phyloP scores from a whole-genome alignment of 2,888 invertebrate species.

The Isotomurus palustris region DNA sequence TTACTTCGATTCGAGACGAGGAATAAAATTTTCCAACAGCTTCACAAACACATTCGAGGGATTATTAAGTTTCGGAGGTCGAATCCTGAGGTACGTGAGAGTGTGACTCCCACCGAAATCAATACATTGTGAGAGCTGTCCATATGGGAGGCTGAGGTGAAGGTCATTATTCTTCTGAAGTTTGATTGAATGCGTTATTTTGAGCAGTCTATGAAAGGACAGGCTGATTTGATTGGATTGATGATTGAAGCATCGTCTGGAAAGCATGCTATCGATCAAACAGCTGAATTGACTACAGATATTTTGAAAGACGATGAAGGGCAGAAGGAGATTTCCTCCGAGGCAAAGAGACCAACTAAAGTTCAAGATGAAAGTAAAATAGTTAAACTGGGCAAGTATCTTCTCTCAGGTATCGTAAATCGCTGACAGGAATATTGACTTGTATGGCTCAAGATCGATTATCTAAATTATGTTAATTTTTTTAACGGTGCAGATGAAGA shows the following conservation, averaged over 20 bases:
- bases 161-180: background rate
- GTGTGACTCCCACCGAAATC: too few species aligned
- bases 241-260: conserved; percentile 45
- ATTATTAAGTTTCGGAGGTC: conserved; percentile 34
- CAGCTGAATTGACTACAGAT: conserved; percentile 35
- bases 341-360: background rate
- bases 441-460: background rate
- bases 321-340: background rate
- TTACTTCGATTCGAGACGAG: conserved; percentile 39
- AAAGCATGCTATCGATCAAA: conserved; percentile 30
- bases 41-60: conserved; percentile 36
- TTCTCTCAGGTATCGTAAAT: conserved; percentile 19
- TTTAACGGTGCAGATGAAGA: conserved; percentile 32
- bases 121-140: too few species aligned
- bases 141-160: too few species aligned
- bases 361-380: conserved; percentile 1
- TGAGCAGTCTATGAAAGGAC: conserved; percentile 26
- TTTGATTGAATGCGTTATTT: background rate
- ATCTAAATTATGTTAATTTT: background rate
- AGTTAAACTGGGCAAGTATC: conserved; percentile 26
- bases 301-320: conserved; percentile 36
- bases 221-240: conserved; percentile 41
- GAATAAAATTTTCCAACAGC: conserved; percentile 42
- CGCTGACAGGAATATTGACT: background rate
- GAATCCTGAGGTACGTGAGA: conserved; percentile 32